These are phyloP conservation scores for Melangyna quadrimaculata DNA, from an alignment of 2,888 invertebrate genomes.

Conservation along the genomic window DNA sequence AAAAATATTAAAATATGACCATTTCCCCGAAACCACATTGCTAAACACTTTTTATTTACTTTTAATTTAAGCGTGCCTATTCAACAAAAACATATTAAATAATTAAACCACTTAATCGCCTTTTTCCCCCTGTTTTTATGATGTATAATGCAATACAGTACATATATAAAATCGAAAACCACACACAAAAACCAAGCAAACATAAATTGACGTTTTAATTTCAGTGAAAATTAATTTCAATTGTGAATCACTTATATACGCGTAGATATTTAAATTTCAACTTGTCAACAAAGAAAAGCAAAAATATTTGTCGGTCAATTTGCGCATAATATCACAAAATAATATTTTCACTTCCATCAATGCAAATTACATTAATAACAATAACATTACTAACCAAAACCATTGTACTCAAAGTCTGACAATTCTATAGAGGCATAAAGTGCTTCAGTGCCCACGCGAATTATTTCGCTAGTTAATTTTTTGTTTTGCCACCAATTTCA, in stretches of 20 bases:
- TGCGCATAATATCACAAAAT: neutral
- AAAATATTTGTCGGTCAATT: conserved; percentile 14
- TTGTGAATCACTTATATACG: neutral
- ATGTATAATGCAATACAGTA: no score
- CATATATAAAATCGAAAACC: no score
- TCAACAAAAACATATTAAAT: no score
- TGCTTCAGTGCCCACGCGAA: neutral
- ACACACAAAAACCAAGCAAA: neutral
- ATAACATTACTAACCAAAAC: neutral
- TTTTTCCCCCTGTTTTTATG: no score
- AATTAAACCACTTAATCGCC: no score
- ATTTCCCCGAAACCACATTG: no score
- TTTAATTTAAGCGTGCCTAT: no score
- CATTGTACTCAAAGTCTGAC: no score
- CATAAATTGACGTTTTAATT: neutral
- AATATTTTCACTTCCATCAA: conserved; percentile 12
- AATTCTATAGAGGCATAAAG: neutral
- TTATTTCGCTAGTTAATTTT: neutral
- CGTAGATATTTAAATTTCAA: neutral
- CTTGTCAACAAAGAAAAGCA: neutral
- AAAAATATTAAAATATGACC: no score
- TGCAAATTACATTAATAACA: neutral
- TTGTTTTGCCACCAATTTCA: neutral
- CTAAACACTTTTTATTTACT: no score
- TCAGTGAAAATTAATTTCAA: neutral